phyloP scores from a whole-genome alignment of 1,140 invertebrate genomes.

The Nasonia giraulti region DNA sequence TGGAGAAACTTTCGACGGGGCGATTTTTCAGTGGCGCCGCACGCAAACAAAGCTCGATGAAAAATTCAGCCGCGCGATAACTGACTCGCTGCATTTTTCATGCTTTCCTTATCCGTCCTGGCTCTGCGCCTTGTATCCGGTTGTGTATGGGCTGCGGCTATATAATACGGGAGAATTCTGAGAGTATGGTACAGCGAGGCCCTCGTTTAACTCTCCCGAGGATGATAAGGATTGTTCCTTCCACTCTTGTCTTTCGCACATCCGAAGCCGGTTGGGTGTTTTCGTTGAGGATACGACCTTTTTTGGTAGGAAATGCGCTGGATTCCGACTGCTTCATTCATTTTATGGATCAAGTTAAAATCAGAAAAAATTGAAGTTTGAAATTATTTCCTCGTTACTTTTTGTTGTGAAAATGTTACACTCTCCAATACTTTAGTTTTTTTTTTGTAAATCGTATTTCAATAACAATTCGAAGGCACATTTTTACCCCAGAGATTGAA shows the following conservation, averaged over 20 bases:
- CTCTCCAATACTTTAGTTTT: no score
- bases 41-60: conserved; percentile 61
- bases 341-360: no score
- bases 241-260: conserved; percentile 53
- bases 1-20: conserved; percentile 15
- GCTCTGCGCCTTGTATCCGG: conserved; percentile 65
- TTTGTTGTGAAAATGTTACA: no score
- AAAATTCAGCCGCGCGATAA: conserved; percentile 72
- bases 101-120: conserved; percentile 55
- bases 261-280: conserved; percentile 12
- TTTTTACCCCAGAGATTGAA: no score
- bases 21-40: conserved; percentile 28
- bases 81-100: conserved; percentile 72
- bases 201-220: conserved; percentile 62
- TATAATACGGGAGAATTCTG: not conserved
- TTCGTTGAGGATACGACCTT: not conserved
- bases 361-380: no score
- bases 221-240: conserved; percentile 64
- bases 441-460: no score
- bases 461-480: no score
- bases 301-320: not conserved
- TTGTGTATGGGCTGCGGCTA: conserved; percentile 59
- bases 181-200: conserved; percentile 53
- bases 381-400: no score
- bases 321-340: no score